Evolutionary conservation across 1,140 invertebrate species (phyloP).

Genomic region (Solenopsis invicta): DNA sequence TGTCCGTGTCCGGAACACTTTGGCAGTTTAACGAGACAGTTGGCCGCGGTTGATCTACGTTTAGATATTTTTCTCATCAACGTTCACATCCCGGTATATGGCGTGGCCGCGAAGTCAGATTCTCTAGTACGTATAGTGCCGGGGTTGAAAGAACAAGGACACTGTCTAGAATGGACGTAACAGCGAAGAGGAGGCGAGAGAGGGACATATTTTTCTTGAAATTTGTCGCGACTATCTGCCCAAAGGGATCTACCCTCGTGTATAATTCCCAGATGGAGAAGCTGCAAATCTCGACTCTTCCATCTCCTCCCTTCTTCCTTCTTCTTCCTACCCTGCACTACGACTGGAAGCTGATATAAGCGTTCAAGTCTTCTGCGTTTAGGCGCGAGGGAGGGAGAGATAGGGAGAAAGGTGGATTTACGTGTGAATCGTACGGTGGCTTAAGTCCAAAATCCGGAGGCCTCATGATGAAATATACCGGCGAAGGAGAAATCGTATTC

Average conservation of each 20-base stretch:
- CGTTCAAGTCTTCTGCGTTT: constrained; percentile 78
- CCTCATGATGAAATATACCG: constrained; percentile 37
- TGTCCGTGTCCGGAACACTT: constrained; percentile 75
- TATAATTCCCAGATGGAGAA: constrained; percentile 83
- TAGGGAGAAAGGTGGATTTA: constrained; percentile 30
- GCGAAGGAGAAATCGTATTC: constrained; percentile 17
- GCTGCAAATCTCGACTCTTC: constrained; percentile 81
- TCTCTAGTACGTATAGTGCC: not conserved
- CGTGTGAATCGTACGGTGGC: constrained; percentile 47
- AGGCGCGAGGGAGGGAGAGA: constrained; percentile 46
- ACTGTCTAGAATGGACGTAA: constrained; percentile 61
- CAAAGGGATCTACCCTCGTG: constrained; percentile 84
- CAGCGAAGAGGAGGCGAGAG: constrained; percentile 46
- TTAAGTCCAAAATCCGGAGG: constrained; percentile 36
- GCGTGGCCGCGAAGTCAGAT: constrained; percentile 26
- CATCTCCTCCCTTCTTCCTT: constrained; percentile 66
- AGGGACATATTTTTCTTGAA: constrained; percentile 85
- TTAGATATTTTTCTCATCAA: constrained; percentile 86
- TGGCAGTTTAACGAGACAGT: constrained; percentile 80
- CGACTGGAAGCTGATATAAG: constrained; percentile 78
- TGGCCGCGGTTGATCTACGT: constrained; percentile 83
- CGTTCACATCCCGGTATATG: constrained; percentile 48
- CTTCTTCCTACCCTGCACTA: not conserved
- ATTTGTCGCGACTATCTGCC: constrained; percentile 85
- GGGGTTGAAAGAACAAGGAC: constrained; percentile 42